Conservation (phyloP, 92 coral and sea anemone genomes). For the Muricea muricata region DNA sequence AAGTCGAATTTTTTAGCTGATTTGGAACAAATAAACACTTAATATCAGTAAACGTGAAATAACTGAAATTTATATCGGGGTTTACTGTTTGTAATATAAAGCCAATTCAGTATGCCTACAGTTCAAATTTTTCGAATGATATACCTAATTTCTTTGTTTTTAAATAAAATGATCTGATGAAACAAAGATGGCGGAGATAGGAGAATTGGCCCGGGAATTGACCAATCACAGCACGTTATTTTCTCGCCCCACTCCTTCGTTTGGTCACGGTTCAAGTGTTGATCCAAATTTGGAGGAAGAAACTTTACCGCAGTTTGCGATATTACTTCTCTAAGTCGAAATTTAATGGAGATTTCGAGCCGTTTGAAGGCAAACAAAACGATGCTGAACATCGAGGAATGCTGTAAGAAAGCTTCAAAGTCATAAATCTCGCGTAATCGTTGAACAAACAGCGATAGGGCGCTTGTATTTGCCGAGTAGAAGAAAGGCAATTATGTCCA, state of each 20-base stretch:
- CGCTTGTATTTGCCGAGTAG: not conserved
- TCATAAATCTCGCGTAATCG: not conserved
- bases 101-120: not conserved
- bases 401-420: not conserved
- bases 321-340: conserved; percentile 8
- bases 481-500: conserved; percentile 20
- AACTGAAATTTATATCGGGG: not conserved
- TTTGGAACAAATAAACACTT: too few species aligned
- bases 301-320: conserved; percentile 9
- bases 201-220: not conserved
- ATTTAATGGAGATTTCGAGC: conserved; percentile 22
- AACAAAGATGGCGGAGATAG: not conserved
- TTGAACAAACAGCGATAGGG: not conserved
- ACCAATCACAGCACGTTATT: conserved; percentile 20
- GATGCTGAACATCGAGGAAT: conserved; percentile 1
- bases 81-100: too few species aligned
- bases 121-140: not conserved
- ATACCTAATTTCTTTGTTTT: too few species aligned
- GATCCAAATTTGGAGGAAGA: conserved; percentile 14
- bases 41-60: not conserved
- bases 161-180: not conserved
- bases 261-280: conserved; percentile 28
- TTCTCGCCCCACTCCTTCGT: conserved; percentile 8
- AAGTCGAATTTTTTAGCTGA: too few species aligned
- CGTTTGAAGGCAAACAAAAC: not conserved